These are phyloP conservation scores for Hyla sarda DNA, from an alignment of 2,113 vertebrate genomes.

Conservation along the genomic window DNA sequence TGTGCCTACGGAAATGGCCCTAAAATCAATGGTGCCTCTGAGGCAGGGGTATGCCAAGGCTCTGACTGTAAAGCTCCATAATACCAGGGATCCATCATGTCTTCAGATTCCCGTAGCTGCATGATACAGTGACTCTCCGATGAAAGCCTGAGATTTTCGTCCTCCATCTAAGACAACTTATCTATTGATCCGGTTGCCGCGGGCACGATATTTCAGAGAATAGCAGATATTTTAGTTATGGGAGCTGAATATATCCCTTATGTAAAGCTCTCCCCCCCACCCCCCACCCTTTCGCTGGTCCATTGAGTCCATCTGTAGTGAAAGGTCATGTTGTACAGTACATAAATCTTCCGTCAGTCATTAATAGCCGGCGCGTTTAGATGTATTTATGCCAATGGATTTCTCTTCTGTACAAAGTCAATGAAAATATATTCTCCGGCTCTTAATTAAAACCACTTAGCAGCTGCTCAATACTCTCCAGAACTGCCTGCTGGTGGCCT, in stretches of 20 bases:
- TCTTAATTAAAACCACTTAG: constrained; percentile 46
- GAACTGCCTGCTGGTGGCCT: constrained; percentile 8
- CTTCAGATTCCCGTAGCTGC: no score
- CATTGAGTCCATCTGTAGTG: neutral
- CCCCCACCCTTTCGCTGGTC: neutral
- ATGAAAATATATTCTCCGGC: constrained; percentile 36
- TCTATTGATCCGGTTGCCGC: neutral
- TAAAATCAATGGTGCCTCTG: no score
- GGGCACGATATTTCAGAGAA: neutral
- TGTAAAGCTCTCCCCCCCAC: neutral
- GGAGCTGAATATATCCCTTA: neutral
- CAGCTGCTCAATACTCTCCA: constrained; percentile 24
- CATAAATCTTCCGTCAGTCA: constrained; percentile 14
- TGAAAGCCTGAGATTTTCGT: no score
- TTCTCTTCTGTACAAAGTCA: constrained; percentile 20
- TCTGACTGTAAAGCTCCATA: no score
- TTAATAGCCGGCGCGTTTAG: neutral
- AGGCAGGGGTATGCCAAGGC: no score
- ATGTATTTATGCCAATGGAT: constrained; percentile 13
- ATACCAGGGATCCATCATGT: no score
- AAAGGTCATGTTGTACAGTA: neutral
- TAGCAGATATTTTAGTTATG: neutral
- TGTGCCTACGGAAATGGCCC: no score
- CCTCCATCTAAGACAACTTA: no score
- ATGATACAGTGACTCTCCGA: no score